These are phyloP conservation scores for Drosophila leontia DNA, from an alignment of 1,140 invertebrate species.

Conservation along the genomic window DNA sequence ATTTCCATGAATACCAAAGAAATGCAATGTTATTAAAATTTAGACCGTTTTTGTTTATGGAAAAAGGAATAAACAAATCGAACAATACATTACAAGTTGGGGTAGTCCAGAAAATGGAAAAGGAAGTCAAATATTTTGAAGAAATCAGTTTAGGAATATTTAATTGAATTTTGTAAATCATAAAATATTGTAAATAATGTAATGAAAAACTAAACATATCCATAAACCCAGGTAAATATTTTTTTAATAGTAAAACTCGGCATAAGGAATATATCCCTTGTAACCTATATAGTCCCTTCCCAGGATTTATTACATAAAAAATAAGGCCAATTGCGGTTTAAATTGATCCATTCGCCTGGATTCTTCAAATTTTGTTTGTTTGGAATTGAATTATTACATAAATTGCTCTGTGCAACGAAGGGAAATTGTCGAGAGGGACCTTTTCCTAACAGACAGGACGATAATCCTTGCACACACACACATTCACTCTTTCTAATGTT, in stretches of 20 bases:
- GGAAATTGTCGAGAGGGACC: conserved; percentile 5
- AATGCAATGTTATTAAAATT: conserved; percentile 4
- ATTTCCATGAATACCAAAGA: conserved; percentile 8
- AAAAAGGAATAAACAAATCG: conserved; percentile 13
- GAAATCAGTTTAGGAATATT: background rate
- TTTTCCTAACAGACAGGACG: conserved; percentile 7
- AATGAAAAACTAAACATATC: no score
- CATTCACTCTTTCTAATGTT: conserved; percentile 21
- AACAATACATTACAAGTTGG: conserved; percentile 6
- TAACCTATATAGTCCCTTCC: background rate
- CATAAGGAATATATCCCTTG: background rate
- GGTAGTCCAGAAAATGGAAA: conserved; percentile 6
- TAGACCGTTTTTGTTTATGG: conserved; percentile 17
- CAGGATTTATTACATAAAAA: background rate
- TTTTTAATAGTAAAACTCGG: background rate
- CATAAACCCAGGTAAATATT: no score
- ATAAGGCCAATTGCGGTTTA: background rate
- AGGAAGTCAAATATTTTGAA: background rate
- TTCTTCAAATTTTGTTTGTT: background rate
- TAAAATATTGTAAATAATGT: no score
- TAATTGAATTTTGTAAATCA: background rate
- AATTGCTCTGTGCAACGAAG: conserved; percentile 7
- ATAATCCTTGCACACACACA: conserved; percentile 2
- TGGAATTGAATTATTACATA: background rate
- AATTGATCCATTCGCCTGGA: conserved; percentile 2